A percentile compares a stretch with the other conserved stretches of the same genome.
Conservation (phyloP, 1,140 invertebrate species). For the Zaprionus kolodkinae region DNA sequence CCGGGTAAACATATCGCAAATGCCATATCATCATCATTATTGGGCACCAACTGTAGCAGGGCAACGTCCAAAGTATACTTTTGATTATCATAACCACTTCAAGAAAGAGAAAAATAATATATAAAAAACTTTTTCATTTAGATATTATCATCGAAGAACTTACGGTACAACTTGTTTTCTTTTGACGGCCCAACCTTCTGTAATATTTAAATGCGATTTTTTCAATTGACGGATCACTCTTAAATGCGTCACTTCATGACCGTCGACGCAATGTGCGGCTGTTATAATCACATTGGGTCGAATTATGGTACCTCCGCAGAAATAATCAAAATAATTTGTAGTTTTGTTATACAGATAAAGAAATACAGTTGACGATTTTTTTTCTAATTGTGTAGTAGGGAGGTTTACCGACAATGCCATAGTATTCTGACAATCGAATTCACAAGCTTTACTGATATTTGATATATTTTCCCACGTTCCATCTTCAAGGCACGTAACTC, state of each 20-base stretch:
- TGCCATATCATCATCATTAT: not conserved
- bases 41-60: not conserved
- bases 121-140: not conserved
- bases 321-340: not conserved
- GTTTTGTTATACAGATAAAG: not conserved
- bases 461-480: slow-evolving; percentile 14
- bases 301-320: slow-evolving; percentile 25
- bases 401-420: accelerated
- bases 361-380: not conserved
- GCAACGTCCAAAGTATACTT: not conserved
- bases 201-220: not conserved
- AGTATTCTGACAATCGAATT: not conserved
- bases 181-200: not conserved
- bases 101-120: not conserved
- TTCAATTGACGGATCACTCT: not conserved
- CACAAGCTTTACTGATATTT: not conserved
- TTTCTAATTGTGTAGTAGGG: accelerated
- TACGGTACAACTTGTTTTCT: not conserved
- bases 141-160: not conserved
- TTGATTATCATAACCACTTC: not conserved
- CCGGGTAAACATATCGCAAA: not conserved
- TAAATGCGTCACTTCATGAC: not conserved
- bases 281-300: slow-evolving; percentile 24
- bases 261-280: slow-evolving; percentile 31
- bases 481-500: slow-evolving; percentile 6